Conservation (phyloP, 2,888 invertebrate species). For the Nebria brevicollis region DNA sequence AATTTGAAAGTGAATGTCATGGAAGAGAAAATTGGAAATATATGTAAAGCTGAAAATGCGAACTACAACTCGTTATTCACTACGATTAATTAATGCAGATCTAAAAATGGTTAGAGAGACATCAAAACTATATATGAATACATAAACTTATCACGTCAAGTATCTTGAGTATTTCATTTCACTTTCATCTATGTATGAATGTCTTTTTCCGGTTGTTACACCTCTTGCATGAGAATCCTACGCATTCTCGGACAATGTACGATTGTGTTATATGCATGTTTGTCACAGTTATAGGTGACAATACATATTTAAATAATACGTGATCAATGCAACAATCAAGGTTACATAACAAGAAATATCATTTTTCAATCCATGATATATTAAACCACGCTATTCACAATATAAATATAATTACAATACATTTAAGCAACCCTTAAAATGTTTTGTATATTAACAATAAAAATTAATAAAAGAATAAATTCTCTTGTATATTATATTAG, state of each 20-base stretch:
- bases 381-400: no score
- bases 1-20: not conserved
- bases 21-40: not conserved
- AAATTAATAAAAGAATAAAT: no score
- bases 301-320: not conserved
- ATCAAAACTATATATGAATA: not conserved
- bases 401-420: no score
- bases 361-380: no score
- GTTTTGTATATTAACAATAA: no score
- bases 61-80: not conserved
- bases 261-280: not conserved
- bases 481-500: no score
- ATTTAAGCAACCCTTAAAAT: no score
- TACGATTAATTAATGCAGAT: not conserved
- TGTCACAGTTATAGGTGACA: not conserved
- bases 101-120: not conserved
- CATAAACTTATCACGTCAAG: not conserved
- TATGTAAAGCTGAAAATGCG: not conserved
- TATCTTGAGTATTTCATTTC: not conserved
- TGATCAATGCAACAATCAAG: not conserved
- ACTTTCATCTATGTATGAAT: not conserved
- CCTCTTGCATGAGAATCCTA: not conserved
- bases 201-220: not conserved
- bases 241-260: not conserved
- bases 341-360: not conserved